A percentile compares a stretch with the other conserved stretches of the same genome.
Conservation (phyloP, 2,888 invertebrate genomes). For the Troglohyphantes excavatus region DNA sequence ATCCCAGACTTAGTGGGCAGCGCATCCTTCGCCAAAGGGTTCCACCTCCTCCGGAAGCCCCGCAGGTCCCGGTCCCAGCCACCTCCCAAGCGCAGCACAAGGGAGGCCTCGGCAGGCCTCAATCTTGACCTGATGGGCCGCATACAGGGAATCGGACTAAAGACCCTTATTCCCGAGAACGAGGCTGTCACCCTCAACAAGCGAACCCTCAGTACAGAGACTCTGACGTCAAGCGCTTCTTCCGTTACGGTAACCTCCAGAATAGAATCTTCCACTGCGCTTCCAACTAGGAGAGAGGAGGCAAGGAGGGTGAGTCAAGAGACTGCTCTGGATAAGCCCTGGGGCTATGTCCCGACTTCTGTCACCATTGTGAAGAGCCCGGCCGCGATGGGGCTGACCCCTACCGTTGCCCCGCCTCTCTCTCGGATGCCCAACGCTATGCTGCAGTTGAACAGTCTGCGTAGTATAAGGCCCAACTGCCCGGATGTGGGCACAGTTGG, state of each 20-base stretch:
- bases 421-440: constrained; percentile 78
- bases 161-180: constrained; percentile 62
- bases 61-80: constrained; percentile 70
- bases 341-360: constrained; percentile 77
- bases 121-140: constrained; percentile 74
- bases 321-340: constrained; percentile 55
- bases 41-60: constrained; percentile 67
- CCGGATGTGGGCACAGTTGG: constrained; percentile 75
- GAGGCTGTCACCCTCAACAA: constrained; percentile 33
- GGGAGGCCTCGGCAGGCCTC: constrained; percentile 51
- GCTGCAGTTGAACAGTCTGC: constrained; percentile 74
- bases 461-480: constrained; percentile 63
- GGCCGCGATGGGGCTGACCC: constrained; percentile 72
- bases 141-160: constrained; percentile 74
- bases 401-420: constrained; percentile 71
- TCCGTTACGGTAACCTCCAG: constrained; percentile 33
- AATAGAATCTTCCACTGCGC: neutral
- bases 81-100: constrained; percentile 52
- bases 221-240: constrained; percentile 39
- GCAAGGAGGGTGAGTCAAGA: constrained; percentile 31
- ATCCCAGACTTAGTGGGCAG: constrained; percentile 74
- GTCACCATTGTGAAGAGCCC: constrained; percentile 70
- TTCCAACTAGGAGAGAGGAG: no score
- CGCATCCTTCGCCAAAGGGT: constrained; percentile 75
- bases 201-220: constrained; percentile 49